Percentiles rank a stretch among this genome's conserved stretches.
Conservation (phyloP, 2,113 vertebrate species). For the Dromiciops gliroides region DNA sequence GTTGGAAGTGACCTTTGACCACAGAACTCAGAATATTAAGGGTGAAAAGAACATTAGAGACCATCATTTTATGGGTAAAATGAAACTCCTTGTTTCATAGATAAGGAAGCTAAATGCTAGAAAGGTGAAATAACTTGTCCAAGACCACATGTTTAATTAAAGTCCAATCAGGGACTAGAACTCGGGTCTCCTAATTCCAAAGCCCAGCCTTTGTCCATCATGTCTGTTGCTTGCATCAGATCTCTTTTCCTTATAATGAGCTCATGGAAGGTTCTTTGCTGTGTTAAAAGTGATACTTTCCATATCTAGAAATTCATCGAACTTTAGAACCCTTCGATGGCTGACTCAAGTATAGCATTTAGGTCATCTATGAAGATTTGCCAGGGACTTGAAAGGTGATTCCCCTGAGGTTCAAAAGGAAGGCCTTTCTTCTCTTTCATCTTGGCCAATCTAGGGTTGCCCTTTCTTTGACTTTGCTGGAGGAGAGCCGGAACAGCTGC, state of each 20-base stretch:
- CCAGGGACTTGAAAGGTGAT: neutral
- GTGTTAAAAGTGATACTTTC: neutral
- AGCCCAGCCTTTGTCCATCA: neutral
- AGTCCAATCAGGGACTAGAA: neutral
- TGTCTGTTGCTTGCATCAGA: neutral
- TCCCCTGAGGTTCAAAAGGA: neutral
- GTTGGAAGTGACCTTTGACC: too few species aligned
- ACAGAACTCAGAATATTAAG: neutral
- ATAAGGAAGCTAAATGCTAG: neutral
- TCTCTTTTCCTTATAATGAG: neutral
- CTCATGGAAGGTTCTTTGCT: neutral
- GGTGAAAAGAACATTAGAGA: neutral
- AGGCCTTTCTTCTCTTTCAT: neutral
- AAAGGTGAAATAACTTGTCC: neutral
- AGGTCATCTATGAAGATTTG: neutral
- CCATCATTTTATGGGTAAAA: neutral
- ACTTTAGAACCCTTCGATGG: neutral
- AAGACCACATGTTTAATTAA: neutral
- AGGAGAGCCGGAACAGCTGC: neutral
- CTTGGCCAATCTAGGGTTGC: neutral
- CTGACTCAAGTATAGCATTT: neutral
- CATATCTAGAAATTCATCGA: neutral
- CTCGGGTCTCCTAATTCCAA: neutral
- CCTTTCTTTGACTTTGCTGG: conserved; percentile 1
- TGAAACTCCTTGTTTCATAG: neutral